Evolutionary conservation across 2,888 invertebrate genomes (phyloP), one percentile per base, ranked within the genome.

Genomic region (Meliscaeva auricollis): DNA sequence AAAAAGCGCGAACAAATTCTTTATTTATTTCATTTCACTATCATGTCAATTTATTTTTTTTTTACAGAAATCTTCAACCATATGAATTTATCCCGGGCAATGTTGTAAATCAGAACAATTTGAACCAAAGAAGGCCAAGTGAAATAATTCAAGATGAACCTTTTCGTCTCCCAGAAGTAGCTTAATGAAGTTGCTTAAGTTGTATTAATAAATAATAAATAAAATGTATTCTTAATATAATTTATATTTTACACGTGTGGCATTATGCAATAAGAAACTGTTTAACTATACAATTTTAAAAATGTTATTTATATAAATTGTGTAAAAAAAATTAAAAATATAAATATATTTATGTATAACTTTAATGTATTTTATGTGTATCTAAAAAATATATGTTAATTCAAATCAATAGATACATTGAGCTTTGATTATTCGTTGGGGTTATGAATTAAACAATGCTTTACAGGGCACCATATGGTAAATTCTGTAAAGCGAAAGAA

Each of bases 61-160:
- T 7, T 26, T 26, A 26, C 46, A 87, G 87, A 62, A 80, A 87
- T 35, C 70, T 79, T 30, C 79, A 87, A 76, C 87, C 87, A 1
- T 87, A 87, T 32, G 87, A 84, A 72, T 17, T 32, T 1, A 87
- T 87, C 17, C 80, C 87, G 4, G 87, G 87, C 1, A 75, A 84
- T 20, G 38, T 70, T 41, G 9, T 72, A 1, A 66, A 38, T 13
- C 66, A 66, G 8, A 58, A 26, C 6, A 52, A 72, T 46, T 0
- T 20, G 0, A 72, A 58, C n/a, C 72, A 58, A 44, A 56, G 81
- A 60, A 35, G 38, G 38, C n/a, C 35, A 17, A 22, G 35, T 26
- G 60, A 64, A 35, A 48, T 11, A 17, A 38, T 17, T 17, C 52
- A 66, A n/a, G 52, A 48, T 2, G 64, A 76, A 58, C 35, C 64